Conservation (phyloP, 2,888 invertebrate genomes). For the Altica lythri region DNA sequence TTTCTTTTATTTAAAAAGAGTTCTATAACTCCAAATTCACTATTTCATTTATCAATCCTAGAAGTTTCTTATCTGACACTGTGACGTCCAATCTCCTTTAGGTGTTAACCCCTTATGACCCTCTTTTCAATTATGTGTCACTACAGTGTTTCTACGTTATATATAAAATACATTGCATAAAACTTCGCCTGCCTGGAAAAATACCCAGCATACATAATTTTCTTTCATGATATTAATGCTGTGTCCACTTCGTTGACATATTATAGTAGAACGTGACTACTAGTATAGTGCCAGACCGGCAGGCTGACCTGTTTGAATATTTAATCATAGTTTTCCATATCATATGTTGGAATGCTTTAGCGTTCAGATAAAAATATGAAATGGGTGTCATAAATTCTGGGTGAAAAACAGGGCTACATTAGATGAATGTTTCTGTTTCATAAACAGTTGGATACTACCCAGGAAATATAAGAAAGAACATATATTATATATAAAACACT, state of each 20-base stretch:
- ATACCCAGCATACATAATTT: constrained; percentile 25
- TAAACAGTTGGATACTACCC: constrained; percentile 7
- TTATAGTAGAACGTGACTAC: constrained; percentile 21
- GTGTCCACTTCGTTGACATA: constrained; percentile 20
- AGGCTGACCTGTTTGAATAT: constrained; percentile 22
- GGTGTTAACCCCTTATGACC: constrained; percentile 20
- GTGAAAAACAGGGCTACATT: constrained; percentile 18
- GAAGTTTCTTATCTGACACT: no score
- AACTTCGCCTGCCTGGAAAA: constrained; percentile 17
- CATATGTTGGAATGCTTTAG: constrained; percentile 25
- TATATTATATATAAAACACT: no score
- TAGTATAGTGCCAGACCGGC: constrained; percentile 9
- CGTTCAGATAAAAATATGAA: constrained; percentile 25
- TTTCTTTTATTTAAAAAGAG: no score
- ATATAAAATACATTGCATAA: constrained; percentile 16
- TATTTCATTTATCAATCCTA: no score
- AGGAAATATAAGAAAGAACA: constrained; percentile 6
- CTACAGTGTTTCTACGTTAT: constrained; percentile 10
- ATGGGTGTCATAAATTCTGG: constrained; percentile 14
- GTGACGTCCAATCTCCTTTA: no score
- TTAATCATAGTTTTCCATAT: constrained; percentile 23
- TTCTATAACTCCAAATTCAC: no score
- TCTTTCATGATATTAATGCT: constrained; percentile 23
- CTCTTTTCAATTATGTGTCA: constrained; percentile 16
- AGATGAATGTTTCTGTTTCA: constrained; percentile 14